Conservation (phyloP, 2,113 vertebrate species). For the Pelodiscus sinensis region DNA sequence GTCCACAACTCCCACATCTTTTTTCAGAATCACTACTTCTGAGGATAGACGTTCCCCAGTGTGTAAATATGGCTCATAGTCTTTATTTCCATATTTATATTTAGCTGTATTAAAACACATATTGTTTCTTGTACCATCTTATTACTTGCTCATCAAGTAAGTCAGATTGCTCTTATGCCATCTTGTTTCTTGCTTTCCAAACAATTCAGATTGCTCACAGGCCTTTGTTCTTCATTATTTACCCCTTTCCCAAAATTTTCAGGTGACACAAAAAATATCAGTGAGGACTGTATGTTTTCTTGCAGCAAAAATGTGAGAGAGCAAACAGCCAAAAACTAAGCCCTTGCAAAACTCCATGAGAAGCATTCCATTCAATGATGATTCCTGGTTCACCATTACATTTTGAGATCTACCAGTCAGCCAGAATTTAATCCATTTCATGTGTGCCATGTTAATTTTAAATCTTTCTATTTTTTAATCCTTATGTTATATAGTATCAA, state of each 20-base stretch:
- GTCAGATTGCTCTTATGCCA: too few species aligned
- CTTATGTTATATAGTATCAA: background rate
- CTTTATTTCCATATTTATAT: background rate
- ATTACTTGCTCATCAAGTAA: too few species aligned
- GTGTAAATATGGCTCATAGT: background rate
- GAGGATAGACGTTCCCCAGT: background rate
- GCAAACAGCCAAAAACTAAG: background rate
- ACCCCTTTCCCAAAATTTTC: background rate
- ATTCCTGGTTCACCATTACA: background rate
- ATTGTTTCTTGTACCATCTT: background rate
- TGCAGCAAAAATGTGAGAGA: background rate
- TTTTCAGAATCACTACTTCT: background rate
- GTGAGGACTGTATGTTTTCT: background rate
- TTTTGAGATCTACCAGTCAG: background rate
- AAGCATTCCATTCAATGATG: background rate
- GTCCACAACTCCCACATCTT: background rate
- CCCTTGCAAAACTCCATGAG: background rate
- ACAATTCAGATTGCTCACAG: background rate
- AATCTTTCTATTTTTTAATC: background rate
- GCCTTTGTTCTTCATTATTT: background rate
- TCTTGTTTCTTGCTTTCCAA: background rate
- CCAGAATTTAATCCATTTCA: background rate
- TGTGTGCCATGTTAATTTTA: background rate
- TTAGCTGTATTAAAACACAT: background rate
- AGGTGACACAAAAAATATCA: background rate